Conservation (phyloP, 92 coral and sea anemone genomes). For the Isaurus tuberculatus region DNA sequence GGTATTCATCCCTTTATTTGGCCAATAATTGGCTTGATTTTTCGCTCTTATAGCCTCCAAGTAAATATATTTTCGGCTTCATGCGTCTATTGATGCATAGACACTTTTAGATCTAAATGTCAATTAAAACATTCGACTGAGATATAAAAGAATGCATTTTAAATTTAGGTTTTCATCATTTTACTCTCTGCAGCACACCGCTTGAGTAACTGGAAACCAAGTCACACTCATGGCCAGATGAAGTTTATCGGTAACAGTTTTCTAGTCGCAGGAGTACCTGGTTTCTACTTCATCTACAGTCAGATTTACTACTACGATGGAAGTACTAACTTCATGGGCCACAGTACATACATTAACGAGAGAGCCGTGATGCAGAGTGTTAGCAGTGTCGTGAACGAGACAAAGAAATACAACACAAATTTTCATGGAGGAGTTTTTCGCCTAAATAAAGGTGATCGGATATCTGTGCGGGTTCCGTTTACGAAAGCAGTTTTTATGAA, state of each 20-base stretch:
- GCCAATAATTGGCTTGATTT: no score
- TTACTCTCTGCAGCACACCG: constrained; percentile 72
- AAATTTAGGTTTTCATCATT: not conserved
- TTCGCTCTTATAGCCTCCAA: no score
- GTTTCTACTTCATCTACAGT: constrained; percentile 91
- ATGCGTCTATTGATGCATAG: no score
- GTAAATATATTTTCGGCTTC: no score
- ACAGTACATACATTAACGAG: constrained; percentile 85
- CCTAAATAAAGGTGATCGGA: constrained; percentile 79
- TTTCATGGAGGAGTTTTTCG: constrained; percentile 93
- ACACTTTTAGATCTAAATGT: no score
- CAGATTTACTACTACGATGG: constrained; percentile 93
- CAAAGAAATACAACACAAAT: constrained; percentile 86
- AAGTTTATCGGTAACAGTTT: constrained; percentile 78
- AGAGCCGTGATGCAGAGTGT: constrained; percentile 76
- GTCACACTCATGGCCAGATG: constrained; percentile 83
- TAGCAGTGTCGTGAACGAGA: constrained; percentile 77
- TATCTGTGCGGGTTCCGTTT: constrained; percentile 88
- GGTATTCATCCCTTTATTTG: no score
- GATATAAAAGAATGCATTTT: not conserved
- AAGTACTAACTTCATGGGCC: constrained; percentile 85
- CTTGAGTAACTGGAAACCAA: constrained; percentile 82
- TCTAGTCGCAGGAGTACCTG: constrained; percentile 78
- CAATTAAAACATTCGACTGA: no score
- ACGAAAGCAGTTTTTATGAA: constrained; percentile 81